Base-by-base conservation (phyloP, 2,888 invertebrate genomes). In the Drosophila ochracea region DNA sequence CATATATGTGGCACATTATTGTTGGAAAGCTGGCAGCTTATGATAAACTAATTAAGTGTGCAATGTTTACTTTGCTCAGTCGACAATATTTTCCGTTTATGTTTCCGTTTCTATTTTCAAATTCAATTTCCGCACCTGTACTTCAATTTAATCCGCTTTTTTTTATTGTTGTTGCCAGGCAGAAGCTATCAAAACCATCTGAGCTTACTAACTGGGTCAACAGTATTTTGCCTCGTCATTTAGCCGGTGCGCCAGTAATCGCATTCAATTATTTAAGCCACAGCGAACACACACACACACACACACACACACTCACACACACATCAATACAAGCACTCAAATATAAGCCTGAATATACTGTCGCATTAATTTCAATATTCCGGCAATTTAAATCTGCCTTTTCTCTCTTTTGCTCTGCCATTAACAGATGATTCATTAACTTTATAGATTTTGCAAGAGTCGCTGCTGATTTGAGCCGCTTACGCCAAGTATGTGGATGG, bases 101-200 rank as follows among this genome's bases (percentile, higher is more conserved):
- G 67, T 68, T 68, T 47, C 60, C 50, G 28, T 81, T 82, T 39
- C 37, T 39, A 19, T 57, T 39, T 57, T 28, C n/a, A 39, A 39
- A 39, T 87, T 90, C 88, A 87, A 84, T 87, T 84, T 89, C 90
- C 84, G 82, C 73, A 88, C 62, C 67, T 90, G 71, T 66, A 76
- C 90, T 90, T 88, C 76, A 87, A 87, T 87, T 84, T 25, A 25
- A 84, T 87, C 65, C 71, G 55, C 4, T 59, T 25, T 4, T 21
- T 21, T 47, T 7, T 21, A 2, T 1, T 25, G 7, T 7, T 16
- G 16, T 9, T 33, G 66, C 25, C 50, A 55, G 60, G 43, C 37
- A 25, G 54, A 30, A 73, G 80, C 69, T 68, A 80, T 78, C 76
- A 62, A 54, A 59, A 19, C 77, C 81, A 78, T 71, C 81, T 59